phyloP scores from a whole-genome alignment of 1,140 invertebrate species.

The Philotrypesis tridentata region DNA sequence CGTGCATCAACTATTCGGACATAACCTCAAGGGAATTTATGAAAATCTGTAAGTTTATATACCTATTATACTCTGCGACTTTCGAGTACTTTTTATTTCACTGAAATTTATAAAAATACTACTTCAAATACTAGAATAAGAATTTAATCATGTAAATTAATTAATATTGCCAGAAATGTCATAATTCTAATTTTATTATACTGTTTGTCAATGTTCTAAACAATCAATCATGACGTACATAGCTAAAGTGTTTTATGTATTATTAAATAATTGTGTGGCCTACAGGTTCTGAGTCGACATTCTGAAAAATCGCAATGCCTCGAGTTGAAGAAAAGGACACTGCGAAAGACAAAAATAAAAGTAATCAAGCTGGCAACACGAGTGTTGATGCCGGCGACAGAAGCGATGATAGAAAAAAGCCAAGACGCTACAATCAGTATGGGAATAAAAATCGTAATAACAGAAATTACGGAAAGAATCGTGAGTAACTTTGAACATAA shows the following conservation, averaged over 20 bases:
- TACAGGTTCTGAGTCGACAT: neutral
- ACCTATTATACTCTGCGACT: too few species aligned
- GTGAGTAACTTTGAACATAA: slow-evolving; percentile 20
- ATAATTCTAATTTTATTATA: too few species aligned
- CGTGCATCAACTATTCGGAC: slow-evolving; percentile 4
- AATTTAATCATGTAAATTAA: neutral
- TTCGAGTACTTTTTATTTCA: neutral
- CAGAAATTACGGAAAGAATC: slow-evolving; percentile 44
- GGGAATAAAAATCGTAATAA: slow-evolving; percentile 38
- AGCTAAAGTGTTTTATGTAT: neutral
- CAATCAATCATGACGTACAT: neutral
- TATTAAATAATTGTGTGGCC: neutral
- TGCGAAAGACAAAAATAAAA: slow-evolving; percentile 25
- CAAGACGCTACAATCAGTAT: slow-evolving; percentile 17
- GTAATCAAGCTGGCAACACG: slow-evolving; percentile 17
- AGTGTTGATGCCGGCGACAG: slow-evolving; percentile 2
- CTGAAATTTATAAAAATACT: neutral
- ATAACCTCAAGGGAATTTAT: slow-evolving; percentile 35
- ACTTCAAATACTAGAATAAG: neutral
- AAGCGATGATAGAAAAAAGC: slow-evolving; percentile 39
- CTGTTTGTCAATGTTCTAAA: too few species aligned
- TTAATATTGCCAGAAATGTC: too few species aligned
- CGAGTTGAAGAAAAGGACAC: slow-evolving; percentile 17
- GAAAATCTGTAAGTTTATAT: slow-evolving; percentile 21
- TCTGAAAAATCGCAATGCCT: slow-evolving; percentile 33